phyloP scores from a whole-genome alignment of 37 sponge, comb jelly and placozoan genomes.

The Crambe crambe region DNA sequence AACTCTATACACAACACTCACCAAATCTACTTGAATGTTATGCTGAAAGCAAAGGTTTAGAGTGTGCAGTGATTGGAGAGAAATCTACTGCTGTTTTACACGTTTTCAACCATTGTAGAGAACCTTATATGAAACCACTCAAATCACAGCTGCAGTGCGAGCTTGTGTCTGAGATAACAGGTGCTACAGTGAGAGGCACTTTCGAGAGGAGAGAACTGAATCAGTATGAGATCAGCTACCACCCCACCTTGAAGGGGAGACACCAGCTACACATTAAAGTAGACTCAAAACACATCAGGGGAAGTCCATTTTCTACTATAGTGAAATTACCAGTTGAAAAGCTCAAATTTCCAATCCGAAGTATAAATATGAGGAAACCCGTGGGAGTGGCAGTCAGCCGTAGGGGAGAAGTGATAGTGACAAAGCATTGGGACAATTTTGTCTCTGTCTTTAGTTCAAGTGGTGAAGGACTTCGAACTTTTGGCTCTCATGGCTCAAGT shows the following conservation, averaged over 20 bases:
- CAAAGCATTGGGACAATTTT: not conserved
- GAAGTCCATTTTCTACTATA: constrained; percentile 41
- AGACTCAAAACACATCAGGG: constrained; percentile 5
- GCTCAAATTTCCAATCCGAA: not conserved
- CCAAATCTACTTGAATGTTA: too few relatives aligned
- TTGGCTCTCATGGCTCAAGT: not conserved
- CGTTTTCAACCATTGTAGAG: not conserved
- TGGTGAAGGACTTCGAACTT: not conserved
- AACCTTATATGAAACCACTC: not conserved
- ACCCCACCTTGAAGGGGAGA: not conserved
- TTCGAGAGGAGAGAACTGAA: not conserved
- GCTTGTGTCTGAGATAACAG: constrained; percentile 9
- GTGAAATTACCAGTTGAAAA: constrained; percentile 1
- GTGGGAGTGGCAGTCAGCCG: not conserved
- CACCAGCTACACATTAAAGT: constrained; percentile 27
- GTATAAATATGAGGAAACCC: not conserved
- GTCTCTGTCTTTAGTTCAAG: not conserved
- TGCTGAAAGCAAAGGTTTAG: not conserved
- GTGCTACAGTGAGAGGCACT: not conserved
- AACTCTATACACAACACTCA: too few relatives aligned
- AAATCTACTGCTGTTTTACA: not conserved
- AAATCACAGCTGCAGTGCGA: not conserved
- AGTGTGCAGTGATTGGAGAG: constrained; percentile 21
- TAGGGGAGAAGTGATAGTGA: not conserved
- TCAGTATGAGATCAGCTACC: constrained; percentile 29